Percentiles rank a stretch among this genome's conserved stretches.
These are phyloP conservation scores for Narcine bancroftii DNA, from an alignment of 2,113 vertebrate species.

Conservation along the genomic window DNA sequence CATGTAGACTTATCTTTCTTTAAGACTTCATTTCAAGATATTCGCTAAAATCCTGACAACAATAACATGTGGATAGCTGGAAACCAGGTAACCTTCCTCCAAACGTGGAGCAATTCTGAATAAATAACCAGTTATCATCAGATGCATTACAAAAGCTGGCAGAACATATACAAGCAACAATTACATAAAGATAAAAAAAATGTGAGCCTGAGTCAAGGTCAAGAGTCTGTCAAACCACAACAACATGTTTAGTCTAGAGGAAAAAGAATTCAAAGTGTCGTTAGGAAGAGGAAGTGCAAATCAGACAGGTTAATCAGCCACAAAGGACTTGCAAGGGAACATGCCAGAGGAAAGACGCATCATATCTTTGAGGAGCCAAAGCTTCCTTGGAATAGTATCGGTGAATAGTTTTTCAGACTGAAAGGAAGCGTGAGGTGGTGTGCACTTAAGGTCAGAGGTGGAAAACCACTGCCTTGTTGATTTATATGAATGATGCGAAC, in stretches of 20 bases:
- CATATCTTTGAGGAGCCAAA: background rate
- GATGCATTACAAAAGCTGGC: background rate
- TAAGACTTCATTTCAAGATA: background rate
- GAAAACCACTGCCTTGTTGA: background rate
- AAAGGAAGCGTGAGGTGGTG: background rate
- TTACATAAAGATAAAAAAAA: background rate
- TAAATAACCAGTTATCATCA: background rate
- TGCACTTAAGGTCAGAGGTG: background rate
- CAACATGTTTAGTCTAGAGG: constrained; percentile 8
- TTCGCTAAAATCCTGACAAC: background rate
- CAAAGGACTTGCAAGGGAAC: background rate
- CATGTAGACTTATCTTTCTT: background rate
- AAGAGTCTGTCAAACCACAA: background rate
- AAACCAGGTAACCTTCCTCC: background rate
- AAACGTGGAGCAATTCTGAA: background rate
- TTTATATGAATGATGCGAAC: background rate
- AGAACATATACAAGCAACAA: background rate
- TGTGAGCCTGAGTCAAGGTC: background rate
- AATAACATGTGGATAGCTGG: background rate
- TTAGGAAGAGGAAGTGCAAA: background rate
- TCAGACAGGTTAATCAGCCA: constrained; percentile 6
- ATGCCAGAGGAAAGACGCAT: background rate
- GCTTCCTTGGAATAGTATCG: constrained; percentile 7
- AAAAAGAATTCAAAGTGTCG: background rate
- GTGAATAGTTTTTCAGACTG: constrained; percentile 6